Evolutionary conservation across 2,888 invertebrate species (phyloP).

Genomic region (Tanypteryx hageni): DNA sequence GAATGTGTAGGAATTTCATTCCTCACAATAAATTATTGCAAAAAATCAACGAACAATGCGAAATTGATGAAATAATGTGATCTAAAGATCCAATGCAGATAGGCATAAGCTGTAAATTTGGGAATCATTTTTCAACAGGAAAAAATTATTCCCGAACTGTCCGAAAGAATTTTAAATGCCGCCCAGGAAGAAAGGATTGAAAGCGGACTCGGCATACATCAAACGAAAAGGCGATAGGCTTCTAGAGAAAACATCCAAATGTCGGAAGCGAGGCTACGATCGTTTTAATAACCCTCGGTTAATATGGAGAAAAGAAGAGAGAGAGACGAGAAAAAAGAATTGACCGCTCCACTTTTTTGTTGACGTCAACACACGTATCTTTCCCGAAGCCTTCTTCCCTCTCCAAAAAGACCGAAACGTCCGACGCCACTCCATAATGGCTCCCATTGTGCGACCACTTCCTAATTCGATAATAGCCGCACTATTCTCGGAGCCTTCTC

Average conservation of each 20-base stretch:
- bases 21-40: too few relatives aligned
- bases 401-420: not conserved
- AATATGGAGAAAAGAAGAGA: not conserved
- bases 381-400: not conserved
- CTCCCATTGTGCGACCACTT: not conserved
- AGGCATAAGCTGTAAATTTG: too few relatives aligned
- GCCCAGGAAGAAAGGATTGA: too few relatives aligned
- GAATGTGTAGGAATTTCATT: too few relatives aligned
- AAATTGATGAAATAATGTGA: too few relatives aligned
- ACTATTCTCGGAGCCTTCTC: not conserved
- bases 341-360: not conserved
- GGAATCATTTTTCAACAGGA: too few relatives aligned
- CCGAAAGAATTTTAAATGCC: too few relatives aligned
- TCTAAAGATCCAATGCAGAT: too few relatives aligned
- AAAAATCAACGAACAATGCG: too few relatives aligned
- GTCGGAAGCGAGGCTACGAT: not conserved
- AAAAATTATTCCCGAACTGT: too few relatives aligned
- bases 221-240: too few relatives aligned
- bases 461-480: not conserved
- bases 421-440: constrained; percentile 6
- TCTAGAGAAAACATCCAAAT: not conserved
- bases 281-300: not conserved
- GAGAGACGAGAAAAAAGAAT: not conserved
- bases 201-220: too few relatives aligned
- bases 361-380: constrained; percentile 16